These are phyloP conservation scores for Drosophila trapezifrons DNA, from an alignment of 1,140 invertebrate genomes.

Conservation along the genomic window DNA sequence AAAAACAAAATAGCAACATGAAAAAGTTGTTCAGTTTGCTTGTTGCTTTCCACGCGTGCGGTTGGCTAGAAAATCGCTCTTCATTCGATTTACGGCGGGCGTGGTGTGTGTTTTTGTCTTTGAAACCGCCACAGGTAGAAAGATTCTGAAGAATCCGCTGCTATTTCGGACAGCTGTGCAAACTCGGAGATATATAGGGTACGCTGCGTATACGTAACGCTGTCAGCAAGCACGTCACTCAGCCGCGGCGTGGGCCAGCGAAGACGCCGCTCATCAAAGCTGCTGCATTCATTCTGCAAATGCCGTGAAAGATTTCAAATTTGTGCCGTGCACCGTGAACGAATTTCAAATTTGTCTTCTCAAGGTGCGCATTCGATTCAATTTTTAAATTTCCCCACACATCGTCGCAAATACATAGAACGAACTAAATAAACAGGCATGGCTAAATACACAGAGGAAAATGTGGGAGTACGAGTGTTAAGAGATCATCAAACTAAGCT, in stretches of 20 bases:
- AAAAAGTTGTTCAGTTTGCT: conserved; percentile 82
- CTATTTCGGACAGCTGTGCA: conserved; percentile 72
- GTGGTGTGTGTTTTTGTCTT: conserved; percentile 13
- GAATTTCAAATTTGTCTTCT: conserved; percentile 36
- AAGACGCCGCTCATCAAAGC: neutral
- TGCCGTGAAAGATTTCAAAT: conserved; percentile 41
- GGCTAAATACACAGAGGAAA: conserved; percentile 10
- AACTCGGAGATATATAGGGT: conserved; percentile 34
- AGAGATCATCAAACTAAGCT: neutral
- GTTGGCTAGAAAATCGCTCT: conserved; percentile 50
- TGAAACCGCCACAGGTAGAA: conserved; percentile 67
- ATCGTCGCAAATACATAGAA: conserved; percentile 6
- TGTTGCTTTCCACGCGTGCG: conserved; percentile 79
- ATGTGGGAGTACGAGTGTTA: neutral
- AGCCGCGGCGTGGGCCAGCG: conserved; percentile 15
- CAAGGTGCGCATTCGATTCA: conserved; percentile 50
- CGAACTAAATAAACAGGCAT: conserved; percentile 8
- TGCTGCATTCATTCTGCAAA: conserved; percentile 25
- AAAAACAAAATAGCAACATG: conserved; percentile 80
- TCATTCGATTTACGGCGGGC: neutral
- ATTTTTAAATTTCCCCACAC: conserved; percentile 13
- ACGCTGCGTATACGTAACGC: conserved; percentile 70
- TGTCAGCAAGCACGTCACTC: conserved; percentile 31
- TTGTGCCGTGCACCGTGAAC: conserved; percentile 19
- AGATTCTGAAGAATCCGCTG: conserved; percentile 52